Evolutionary conservation across 2,888 invertebrate genomes (phyloP).

Genomic region (Synergus itoensis): DNA sequence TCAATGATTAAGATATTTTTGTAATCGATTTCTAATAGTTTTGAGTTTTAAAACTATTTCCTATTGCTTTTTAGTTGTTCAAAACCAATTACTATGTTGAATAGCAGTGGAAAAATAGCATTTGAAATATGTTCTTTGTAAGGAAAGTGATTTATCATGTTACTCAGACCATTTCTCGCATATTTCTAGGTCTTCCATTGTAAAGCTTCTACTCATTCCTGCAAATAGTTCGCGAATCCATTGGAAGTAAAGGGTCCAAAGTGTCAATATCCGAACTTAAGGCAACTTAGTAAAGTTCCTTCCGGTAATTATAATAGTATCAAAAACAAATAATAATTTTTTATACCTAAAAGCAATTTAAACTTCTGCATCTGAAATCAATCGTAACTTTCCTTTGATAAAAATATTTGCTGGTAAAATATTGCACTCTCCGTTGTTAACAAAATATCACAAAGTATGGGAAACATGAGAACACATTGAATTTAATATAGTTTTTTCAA

Average conservation of each 20-base stretch:
- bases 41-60: background rate
- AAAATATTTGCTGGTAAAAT: background rate
- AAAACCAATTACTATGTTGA: background rate
- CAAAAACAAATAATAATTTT: background rate
- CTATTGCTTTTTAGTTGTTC: background rate
- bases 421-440: background rate
- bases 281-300: background rate
- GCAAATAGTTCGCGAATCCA: background rate
- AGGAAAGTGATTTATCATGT: background rate
- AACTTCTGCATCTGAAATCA: background rate
- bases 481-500: background rate
- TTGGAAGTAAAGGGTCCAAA: constrained; percentile 3
- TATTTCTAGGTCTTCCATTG: background rate
- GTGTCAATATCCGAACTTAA: background rate
- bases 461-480: background rate
- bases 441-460: background rate
- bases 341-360: background rate
- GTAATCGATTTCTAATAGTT: background rate
- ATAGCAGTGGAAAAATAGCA: background rate
- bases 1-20: background rate
- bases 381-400: background rate
- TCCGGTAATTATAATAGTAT: background rate
- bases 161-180: background rate
- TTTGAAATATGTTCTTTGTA: background rate
- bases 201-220: constrained; percentile 5